Evolutionary conservation across 2,888 invertebrate species (phyloP), one percentile per base, ranked within the genome.

Genomic region (Macaria notata): DNA sequence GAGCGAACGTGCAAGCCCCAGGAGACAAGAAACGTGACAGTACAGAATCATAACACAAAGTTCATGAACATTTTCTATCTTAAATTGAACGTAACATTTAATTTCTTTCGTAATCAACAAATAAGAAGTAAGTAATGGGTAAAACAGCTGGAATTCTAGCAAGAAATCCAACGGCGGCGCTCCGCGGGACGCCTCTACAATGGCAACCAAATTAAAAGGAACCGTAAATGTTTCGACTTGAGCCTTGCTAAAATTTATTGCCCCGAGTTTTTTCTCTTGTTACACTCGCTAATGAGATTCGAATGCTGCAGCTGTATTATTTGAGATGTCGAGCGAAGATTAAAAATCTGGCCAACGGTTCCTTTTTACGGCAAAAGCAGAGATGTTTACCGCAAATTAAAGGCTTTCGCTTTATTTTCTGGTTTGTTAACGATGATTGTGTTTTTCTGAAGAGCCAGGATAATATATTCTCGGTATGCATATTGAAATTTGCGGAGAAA

Each of bases 181-280:
- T 71, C 90, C 80, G 87, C 88, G 87, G 89, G 89, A 84, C 78
- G 84, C 81, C 84, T 76, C 81, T 81, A 90, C 90, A 90, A 90
- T 89, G 79, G 84, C 86, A 85, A 85, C 88, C 88, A 88, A 90
- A 91, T 91, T 91, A 90, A 90, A 91, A 87, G 86, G 79, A 87
- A 88, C 87, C 87, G 88, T 87, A 89, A 90, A 88, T 81, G 87
- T 86, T 88, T 86, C 81, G 83, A 87, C 86, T 88, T 87, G 86
- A 83, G 86, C 83, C 84, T 84, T 83, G 89, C 89, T 86, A 86
- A 90, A 91, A 90, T 91, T 91, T 90, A 90, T 91, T 86, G 79
- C 85, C 78, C 68, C 66, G 69, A 81, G 80, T 85, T 88, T 87
- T 87, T 85, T 85, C 81, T 84, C 82, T 87, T 87, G 79, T 88